phyloP scores from a whole-genome alignment of 2,113 vertebrate species.

The Trogon surrucura region DNA sequence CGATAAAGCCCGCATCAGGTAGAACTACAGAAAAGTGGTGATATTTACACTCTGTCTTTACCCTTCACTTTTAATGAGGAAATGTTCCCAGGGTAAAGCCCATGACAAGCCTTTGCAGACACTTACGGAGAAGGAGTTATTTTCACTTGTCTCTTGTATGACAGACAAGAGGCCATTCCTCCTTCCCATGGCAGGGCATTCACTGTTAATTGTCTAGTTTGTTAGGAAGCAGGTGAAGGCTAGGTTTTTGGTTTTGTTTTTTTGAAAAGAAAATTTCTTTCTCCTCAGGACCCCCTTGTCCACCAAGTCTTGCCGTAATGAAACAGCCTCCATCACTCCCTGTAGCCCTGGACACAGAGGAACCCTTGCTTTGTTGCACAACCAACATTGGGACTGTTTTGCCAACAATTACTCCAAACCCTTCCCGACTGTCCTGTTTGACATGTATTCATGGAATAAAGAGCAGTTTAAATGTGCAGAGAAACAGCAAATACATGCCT shows the following conservation, averaged over 20 bases:
- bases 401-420: neutral
- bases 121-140: neutral
- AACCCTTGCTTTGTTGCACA: neutral
- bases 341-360: neutral
- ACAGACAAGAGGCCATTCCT: conserved; percentile 1
- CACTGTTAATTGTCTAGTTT: conserved; percentile 25
- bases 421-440: neutral
- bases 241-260: neutral
- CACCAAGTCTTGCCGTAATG: neutral
- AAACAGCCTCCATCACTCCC: neutral
- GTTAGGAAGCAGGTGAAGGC: conserved; percentile 7
- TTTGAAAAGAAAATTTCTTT: neutral
- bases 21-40: neutral
- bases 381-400: neutral
- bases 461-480: neutral
- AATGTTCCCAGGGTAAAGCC: conserved; percentile 35
- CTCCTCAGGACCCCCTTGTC: neutral
- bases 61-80: conserved; percentile 73
- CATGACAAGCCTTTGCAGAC: conserved; percentile 55
- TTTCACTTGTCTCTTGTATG: neutral
- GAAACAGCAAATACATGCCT: neutral
- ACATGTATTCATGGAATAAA: neutral
- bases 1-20: neutral
- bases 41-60: conserved; percentile 58
- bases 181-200: neutral